Conservation (phyloP, 2,888 invertebrate genomes). For the Drosophila macrospina region DNA sequence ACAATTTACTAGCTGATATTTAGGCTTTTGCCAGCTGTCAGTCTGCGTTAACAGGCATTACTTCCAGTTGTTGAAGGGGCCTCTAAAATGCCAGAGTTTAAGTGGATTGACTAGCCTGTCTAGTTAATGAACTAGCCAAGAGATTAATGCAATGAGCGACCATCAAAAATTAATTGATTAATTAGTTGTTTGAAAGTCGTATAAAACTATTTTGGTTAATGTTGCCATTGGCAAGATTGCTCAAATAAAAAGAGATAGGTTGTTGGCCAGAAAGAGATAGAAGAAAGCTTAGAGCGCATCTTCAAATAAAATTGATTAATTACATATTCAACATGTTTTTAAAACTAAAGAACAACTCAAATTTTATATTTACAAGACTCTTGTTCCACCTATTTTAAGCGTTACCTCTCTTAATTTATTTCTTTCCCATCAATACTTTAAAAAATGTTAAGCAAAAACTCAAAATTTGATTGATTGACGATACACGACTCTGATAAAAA, state of each 20-base stretch:
- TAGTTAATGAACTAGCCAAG: slow-evolving; percentile 31
- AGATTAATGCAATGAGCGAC: slow-evolving; percentile 9
- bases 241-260: too few relatives aligned
- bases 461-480: slow-evolving; percentile 42
- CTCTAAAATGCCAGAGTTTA: slow-evolving; percentile 20
- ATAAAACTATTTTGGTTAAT: background rate
- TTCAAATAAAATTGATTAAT: slow-evolving; percentile 1
- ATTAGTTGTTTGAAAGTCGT: slow-evolving; percentile 2
- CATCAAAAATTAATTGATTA: slow-evolving; percentile 12
- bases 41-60: slow-evolving; percentile 11
- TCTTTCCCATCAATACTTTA: background rate
- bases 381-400: background rate
- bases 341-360: too few relatives aligned
- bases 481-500: slow-evolving; percentile 30
- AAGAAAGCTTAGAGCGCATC: background rate
- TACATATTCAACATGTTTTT: background rate
- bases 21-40: slow-evolving; percentile 40
- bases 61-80: slow-evolving; percentile 18
- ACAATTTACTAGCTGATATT: slow-evolving; percentile 15
- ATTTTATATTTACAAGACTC: too few relatives aligned
- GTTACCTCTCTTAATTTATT: background rate
- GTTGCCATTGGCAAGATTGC: background rate
- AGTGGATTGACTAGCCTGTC: slow-evolving; percentile 8
- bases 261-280: too few relatives aligned
- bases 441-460: slow-evolving; percentile 5